A percentile compares a stretch with the other conserved stretches of the same genome.
These are phyloP conservation scores for Magallana angulata DNA, from an alignment of 1,140 invertebrate species.

Conservation along the genomic window DNA sequence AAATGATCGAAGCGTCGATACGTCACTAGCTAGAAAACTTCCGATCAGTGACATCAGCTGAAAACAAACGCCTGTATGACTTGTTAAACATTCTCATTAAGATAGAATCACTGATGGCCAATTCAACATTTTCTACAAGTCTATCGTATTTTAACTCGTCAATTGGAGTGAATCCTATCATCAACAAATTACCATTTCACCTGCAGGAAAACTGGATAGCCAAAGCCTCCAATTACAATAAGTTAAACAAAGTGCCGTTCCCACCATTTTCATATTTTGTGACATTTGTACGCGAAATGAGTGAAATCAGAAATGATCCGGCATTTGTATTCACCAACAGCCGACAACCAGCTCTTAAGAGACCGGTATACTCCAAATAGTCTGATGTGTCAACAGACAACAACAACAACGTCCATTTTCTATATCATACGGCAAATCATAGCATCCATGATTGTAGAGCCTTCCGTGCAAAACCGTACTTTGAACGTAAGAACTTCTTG, in stretches of 20 bases:
- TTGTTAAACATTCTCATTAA: not conserved
- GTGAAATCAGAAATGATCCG: conserved; percentile 33
- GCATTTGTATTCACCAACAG: not conserved
- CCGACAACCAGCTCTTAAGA: too few relatives aligned
- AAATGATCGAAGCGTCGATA: conserved; percentile 16
- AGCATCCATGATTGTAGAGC: not conserved
- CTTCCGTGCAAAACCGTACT: not conserved
- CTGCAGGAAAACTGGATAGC: conserved; percentile 25
- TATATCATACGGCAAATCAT: not conserved
- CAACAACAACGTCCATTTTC: too few relatives aligned
- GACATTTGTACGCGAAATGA: not conserved
- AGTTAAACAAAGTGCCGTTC: too few relatives aligned
- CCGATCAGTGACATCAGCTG: not conserved
- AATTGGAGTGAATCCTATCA: not conserved
- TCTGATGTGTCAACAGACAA: not conserved
- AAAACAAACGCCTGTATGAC: conserved; percentile 19
- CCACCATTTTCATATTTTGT: too few relatives aligned
- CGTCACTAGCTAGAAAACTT: conserved; percentile 10
- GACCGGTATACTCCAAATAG: not conserved
- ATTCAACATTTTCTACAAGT: too few relatives aligned
- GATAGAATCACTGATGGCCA: too few relatives aligned
- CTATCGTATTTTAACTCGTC: not conserved
- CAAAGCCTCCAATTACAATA: conserved; percentile 10
- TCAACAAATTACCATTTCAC: not conserved
- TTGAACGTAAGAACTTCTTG: not conserved